Percentiles rank a stretch among this genome's conserved stretches.
These are phyloP conservation scores for Caradrina clavipalpis DNA, from an alignment of 2,888 invertebrate genomes.

Conservation along the genomic window DNA sequence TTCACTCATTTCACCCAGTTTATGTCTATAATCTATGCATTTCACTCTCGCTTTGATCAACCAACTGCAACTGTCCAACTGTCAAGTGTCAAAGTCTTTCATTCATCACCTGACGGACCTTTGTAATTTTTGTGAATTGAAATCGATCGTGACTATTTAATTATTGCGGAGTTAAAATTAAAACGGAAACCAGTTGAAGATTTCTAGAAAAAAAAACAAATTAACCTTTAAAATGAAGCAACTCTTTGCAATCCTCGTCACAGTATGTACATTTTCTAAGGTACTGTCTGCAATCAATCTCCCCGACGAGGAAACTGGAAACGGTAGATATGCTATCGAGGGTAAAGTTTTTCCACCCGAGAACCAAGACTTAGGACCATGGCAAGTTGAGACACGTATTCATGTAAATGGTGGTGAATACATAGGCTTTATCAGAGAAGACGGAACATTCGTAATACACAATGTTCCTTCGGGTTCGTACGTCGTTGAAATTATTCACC, in stretches of 20 bases:
- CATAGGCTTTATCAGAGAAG: constrained; percentile 96
- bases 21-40: too few relatives aligned
- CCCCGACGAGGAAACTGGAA: constrained; percentile 83
- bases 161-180: constrained; percentile 33
- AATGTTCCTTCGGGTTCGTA: constrained; percentile 98
- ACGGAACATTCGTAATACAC: constrained; percentile 97
- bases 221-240: constrained; percentile 49
- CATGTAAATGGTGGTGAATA: constrained; percentile 97
- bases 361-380: constrained; percentile 90
- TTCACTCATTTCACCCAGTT: too few relatives aligned
- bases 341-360: constrained; percentile 95
- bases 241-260: constrained; percentile 43
- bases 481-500: constrained; percentile 97
- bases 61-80: neutral
- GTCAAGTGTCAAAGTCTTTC: constrained; percentile 5
- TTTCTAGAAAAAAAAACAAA: neutral
- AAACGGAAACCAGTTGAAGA: constrained; percentile 9
- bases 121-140: constrained; percentile 27
- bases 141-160: constrained; percentile 49
- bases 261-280: constrained; percentile 58
- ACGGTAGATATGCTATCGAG: constrained; percentile 94
- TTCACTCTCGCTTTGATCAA: too few relatives aligned
- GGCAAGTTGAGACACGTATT: constrained; percentile 95
- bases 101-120: constrained; percentile 20
- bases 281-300: constrained; percentile 73